phyloP scores from a whole-genome alignment of 1,140 invertebrate species.

The Goniozus legneri region DNA sequence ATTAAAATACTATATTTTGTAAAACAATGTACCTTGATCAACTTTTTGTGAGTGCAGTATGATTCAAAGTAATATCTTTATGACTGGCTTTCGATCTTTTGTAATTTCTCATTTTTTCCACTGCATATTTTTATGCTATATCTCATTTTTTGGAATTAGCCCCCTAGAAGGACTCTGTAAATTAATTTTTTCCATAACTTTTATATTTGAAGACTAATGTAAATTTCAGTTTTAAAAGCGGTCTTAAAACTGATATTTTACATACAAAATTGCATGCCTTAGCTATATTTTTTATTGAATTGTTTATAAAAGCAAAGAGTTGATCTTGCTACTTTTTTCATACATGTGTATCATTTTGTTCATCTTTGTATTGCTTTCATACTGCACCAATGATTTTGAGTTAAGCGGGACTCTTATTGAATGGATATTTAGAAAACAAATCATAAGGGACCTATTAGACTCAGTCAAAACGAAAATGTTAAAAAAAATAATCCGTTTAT shows the following conservation, averaged over 20 bases:
- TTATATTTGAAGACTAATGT: conserved; percentile 3
- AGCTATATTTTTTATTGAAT: no score
- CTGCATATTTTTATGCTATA: no score
- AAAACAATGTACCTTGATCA: conserved; percentile 5
- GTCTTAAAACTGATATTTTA: conserved; percentile 32
- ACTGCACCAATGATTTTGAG: background rate
- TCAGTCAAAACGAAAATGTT: no score
- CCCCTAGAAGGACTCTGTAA: no score
- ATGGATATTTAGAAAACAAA: background rate
- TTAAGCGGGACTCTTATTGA: background rate
- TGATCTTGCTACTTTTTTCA: no score
- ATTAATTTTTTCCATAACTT: background rate
- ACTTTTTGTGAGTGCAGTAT: conserved; percentile 5
- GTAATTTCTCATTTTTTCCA: no score
- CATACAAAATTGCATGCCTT: no score
- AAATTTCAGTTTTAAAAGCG: conserved; percentile 35
- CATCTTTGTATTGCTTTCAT: no score
- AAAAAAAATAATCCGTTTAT: background rate
- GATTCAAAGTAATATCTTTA: background rate
- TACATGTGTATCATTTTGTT: no score
- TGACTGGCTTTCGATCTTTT: background rate
- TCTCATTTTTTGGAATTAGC: no score
- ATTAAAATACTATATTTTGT: conserved; percentile 2
- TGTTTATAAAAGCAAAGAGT: no score
- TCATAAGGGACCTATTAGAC: background rate